phyloP scores from a whole-genome alignment of 1,140 invertebrate genomes.

The Arctopsyche grandis region DNA sequence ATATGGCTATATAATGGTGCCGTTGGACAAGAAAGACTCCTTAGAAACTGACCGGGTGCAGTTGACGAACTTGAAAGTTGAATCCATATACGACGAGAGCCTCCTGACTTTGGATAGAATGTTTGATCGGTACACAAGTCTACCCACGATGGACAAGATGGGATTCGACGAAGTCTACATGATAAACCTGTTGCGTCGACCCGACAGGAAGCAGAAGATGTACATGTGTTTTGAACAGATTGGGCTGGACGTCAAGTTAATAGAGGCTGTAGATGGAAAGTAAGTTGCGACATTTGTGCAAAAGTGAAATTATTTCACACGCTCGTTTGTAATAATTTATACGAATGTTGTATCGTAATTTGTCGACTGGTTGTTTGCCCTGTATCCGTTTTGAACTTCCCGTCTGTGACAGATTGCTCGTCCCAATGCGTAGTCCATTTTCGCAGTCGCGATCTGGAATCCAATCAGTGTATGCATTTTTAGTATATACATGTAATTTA shows the following conservation, averaged over 20 bases:
- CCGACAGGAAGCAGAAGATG: conserved; percentile 85
- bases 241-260: conserved; percentile 77
- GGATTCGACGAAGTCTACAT: conserved; percentile 86
- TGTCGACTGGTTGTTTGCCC: too few relatives aligned
- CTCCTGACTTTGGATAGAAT: conserved; percentile 60
- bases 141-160: conserved; percentile 69
- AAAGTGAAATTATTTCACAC: too few relatives aligned
- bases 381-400: too few relatives aligned
- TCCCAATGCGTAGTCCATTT: too few relatives aligned
- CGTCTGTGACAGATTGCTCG: too few relatives aligned
- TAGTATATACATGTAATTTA: too few relatives aligned
- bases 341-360: neutral
- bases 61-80: conserved; percentile 80
- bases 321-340: neutral
- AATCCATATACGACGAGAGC: conserved; percentile 57
- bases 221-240: conserved; percentile 79
- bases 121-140: conserved; percentile 64
- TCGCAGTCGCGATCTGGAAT: too few relatives aligned
- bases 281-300: too few relatives aligned
- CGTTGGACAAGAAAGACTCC: conserved; percentile 77
- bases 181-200: conserved; percentile 88
- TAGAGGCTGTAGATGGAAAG: conserved; percentile 92
- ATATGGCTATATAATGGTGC: conserved; percentile 87
- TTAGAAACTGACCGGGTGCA: conserved; percentile 76
- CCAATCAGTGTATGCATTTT: too few relatives aligned